A percentile compares a stretch with the other conserved stretches of the same genome.
phyloP scores from a whole-genome alignment of 2,113 vertebrate genomes.

The Vidua macroura region DNA sequence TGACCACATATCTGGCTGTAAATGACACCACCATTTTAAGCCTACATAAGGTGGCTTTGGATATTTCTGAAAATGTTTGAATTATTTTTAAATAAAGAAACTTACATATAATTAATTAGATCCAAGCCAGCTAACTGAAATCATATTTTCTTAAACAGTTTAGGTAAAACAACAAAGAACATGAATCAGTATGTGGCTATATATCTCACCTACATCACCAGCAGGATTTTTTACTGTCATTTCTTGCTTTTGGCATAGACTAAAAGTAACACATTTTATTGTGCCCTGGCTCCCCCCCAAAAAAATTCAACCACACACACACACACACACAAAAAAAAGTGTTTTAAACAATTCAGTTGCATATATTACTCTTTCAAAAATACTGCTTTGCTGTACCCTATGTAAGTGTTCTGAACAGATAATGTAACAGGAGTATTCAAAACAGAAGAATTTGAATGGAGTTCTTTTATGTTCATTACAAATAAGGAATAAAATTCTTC shows the following conservation, averaged over 20 bases:
- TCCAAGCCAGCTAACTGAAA: not conserved
- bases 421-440: not conserved
- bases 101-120: not conserved
- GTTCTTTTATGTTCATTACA: not conserved
- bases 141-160: not conserved
- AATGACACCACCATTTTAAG: not conserved
- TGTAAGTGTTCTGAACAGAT: not conserved
- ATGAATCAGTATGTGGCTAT: not conserved
- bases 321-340: not conserved
- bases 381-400: not conserved
- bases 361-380: not conserved
- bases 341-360: not conserved
- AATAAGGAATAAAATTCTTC: not conserved
- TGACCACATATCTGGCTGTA: not conserved
- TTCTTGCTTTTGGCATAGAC: not conserved
- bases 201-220: not conserved
- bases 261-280: not conserved
- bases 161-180: not conserved
- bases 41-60: not conserved
- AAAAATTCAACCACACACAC: not conserved
- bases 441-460: not conserved
- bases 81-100: not conserved
- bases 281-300: not conserved
- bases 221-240: not conserved
- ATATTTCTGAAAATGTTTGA: not conserved